Evolutionary conservation across 2,113 vertebrate genomes (phyloP).

Genomic region (Strix uralensis): DNA sequence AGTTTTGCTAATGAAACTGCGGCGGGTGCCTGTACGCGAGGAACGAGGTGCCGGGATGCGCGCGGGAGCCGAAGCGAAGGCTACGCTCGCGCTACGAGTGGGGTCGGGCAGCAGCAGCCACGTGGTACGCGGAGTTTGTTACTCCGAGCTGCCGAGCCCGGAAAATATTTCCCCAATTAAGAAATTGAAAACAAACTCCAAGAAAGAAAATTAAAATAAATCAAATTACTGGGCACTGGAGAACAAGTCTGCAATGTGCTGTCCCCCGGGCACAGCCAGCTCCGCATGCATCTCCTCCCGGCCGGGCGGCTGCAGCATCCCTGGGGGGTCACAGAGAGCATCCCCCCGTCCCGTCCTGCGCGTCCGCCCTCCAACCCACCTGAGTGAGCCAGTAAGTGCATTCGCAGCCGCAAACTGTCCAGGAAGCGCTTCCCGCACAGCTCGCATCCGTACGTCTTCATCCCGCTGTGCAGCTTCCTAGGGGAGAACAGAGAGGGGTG

Average conservation of each 20-base stretch:
- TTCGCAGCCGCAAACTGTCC: constrained; percentile 96
- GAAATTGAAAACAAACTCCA: background rate
- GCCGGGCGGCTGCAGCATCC: background rate
- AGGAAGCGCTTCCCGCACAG: constrained; percentile 97
- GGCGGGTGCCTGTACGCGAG: background rate
- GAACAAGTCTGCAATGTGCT: background rate
- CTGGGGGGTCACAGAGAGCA: background rate
- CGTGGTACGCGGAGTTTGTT: background rate
- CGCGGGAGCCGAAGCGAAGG: background rate
- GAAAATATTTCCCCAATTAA: constrained; percentile 14
- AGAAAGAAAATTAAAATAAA: background rate
- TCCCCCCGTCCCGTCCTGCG: background rate
- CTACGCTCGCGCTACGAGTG: accelerated
- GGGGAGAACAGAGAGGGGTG: constrained; percentile 43
- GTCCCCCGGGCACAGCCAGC: background rate
- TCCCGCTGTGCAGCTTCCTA: constrained; percentile 98
- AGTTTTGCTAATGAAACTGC: constrained; percentile 45
- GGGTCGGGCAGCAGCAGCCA: background rate
- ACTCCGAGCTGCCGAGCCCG: background rate
- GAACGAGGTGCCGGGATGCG: background rate
- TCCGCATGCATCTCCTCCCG: accelerated
- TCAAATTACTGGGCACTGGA: background rate
- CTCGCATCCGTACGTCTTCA: constrained; percentile 98
- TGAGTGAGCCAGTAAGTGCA: constrained; percentile 99
- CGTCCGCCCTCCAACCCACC: constrained; percentile 72